Evolutionary conservation across 2,888 invertebrate species (phyloP).

Genomic region (Rotaria magnacalcarata): DNA sequence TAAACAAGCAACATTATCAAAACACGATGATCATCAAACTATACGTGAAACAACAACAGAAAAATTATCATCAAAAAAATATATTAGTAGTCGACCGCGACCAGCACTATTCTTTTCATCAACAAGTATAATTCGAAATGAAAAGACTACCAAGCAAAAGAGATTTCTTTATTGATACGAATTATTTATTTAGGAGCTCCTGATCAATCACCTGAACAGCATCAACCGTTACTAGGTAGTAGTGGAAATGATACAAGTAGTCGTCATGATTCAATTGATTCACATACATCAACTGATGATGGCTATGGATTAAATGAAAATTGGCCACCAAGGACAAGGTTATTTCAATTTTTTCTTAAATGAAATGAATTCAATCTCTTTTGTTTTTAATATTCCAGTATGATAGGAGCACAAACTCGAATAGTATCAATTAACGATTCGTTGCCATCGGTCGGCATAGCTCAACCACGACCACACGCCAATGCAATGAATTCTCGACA

Average conservation of each 20-base stretch:
- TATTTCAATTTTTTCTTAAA: background rate
- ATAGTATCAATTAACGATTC: background rate
- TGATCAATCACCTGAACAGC: constrained; percentile 24
- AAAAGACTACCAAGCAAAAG: too few relatives aligned
- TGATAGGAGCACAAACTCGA: background rate
- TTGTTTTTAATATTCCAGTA: background rate
- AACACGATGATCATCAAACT: background rate
- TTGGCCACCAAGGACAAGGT: background rate
- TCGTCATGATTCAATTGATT: constrained; percentile 1
- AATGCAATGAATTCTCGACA: background rate
- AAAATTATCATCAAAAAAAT: background rate
- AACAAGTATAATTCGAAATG: background rate
- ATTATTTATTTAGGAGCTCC: background rate
- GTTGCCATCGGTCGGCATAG: background rate
- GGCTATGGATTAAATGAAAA: background rate
- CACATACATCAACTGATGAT: background rate
- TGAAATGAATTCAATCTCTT: background rate
- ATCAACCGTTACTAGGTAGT: background rate
- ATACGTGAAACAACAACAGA: background rate
- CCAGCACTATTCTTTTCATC: background rate
- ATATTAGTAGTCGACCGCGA: background rate
- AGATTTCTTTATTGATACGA: background rate
- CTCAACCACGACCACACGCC: background rate
- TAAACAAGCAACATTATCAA: background rate
- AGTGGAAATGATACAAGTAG: background rate